These are phyloP conservation scores for Ptiloglossa arizonensis DNA, from an alignment of 1,140 invertebrate genomes.

Conservation along the genomic window DNA sequence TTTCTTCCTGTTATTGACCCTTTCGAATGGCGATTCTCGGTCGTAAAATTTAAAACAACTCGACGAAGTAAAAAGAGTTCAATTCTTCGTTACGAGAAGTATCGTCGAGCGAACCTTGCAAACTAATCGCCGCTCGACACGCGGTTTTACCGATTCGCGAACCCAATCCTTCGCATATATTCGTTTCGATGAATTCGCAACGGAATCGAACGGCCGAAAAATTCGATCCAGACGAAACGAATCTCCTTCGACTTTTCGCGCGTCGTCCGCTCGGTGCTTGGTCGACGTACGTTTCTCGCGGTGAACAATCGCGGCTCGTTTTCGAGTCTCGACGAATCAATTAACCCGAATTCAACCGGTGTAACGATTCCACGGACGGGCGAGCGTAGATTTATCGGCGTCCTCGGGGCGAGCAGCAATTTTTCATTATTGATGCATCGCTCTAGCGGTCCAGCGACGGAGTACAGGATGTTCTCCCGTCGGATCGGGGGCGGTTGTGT, in stretches of 20 bases:
- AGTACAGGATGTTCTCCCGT: constrained; percentile 40
- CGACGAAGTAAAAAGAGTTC: no score
- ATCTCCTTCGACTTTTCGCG: neutral
- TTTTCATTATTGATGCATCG: constrained; percentile 51
- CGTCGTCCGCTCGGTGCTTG: neutral
- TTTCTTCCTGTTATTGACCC: no score
- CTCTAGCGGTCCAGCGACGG: constrained; percentile 7
- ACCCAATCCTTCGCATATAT: no score
- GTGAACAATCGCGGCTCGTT: neutral
- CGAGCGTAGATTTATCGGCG: constrained; percentile 27
- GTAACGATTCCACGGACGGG: constrained; percentile 25
- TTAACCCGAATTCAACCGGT: constrained; percentile 37
- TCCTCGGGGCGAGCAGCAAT: constrained; percentile 28
- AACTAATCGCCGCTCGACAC: no score
- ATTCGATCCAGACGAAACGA: no score
- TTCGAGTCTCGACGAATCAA: constrained; percentile 40
- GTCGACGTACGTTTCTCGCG: neutral
- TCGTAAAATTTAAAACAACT: no score
- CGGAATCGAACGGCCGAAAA: no score
- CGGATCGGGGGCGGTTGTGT: neutral
- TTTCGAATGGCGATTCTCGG: no score
- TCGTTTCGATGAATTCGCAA: no score
- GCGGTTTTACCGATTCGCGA: no score
- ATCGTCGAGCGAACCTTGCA: no score
- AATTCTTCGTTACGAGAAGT: no score